Evolutionary conservation across 2,113 vertebrate species (phyloP).

Genomic region (Chlamydotis undulata): DNA sequence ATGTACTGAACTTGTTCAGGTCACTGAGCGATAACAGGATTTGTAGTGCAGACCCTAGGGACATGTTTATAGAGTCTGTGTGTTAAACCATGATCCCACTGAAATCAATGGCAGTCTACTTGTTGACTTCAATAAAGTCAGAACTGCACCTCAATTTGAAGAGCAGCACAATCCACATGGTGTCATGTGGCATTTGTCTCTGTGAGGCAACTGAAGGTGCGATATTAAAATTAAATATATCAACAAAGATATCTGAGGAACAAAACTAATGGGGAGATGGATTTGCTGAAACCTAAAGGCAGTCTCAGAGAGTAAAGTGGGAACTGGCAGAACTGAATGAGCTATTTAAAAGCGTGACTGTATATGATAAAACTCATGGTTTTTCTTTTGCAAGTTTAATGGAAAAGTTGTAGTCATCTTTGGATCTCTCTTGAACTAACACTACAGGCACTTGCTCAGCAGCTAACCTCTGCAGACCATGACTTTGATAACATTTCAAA

Average conservation of each 20-base stretch:
- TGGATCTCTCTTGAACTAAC: neutral
- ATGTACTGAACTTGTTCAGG: neutral
- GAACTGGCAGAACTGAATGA: neutral
- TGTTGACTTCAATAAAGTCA: neutral
- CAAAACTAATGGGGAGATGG: neutral
- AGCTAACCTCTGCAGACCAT: neutral
- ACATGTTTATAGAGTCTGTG: neutral
- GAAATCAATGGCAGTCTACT: neutral
- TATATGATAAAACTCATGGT: neutral
- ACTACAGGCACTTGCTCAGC: neutral
- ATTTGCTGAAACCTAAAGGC: neutral
- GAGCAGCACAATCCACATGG: neutral
- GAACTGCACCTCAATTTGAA: neutral
- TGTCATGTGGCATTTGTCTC: neutral
- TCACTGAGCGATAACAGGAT: neutral
- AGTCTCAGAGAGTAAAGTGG: neutral
- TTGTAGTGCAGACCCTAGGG: neutral
- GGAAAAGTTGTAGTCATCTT: neutral
- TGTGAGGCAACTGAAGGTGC: neutral
- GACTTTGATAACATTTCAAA: neutral
- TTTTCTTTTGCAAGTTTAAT: neutral
- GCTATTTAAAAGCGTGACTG: neutral
- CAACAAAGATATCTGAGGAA: neutral
- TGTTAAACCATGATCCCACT: neutral
- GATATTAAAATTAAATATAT: neutral